These are phyloP conservation scores for Phengaris alcon DNA, from an alignment of 2,888 invertebrate species.

Conservation along the genomic window DNA sequence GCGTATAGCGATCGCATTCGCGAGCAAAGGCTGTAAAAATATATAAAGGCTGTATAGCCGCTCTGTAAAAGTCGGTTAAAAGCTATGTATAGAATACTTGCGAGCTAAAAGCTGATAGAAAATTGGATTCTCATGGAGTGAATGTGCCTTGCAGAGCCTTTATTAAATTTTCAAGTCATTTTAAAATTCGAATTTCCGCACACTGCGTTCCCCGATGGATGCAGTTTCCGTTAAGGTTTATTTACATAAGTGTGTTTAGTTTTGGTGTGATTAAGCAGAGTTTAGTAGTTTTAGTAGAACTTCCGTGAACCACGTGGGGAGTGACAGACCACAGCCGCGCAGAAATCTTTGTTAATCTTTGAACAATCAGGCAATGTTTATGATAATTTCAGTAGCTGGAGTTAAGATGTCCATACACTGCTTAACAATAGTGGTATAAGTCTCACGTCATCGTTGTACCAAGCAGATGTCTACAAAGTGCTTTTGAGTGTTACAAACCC, in stretches of 20 bases:
- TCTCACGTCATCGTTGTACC: too few species aligned
- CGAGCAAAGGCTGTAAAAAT: too few species aligned
- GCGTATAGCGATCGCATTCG: too few species aligned
- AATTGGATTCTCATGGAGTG: slow-evolving; percentile 45
- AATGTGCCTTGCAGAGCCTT: slow-evolving; percentile 41
- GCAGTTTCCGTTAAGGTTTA: slow-evolving; percentile 14
- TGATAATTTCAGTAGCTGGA: too few species aligned
- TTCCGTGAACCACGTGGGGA: too few species aligned
- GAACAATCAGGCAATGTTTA: too few species aligned
- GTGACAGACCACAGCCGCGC: too few species aligned
- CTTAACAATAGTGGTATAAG: too few species aligned
- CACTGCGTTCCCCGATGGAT: slow-evolving; percentile 15
- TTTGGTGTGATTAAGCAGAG: slow-evolving; percentile 6
- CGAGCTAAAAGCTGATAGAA: slow-evolving; percentile 45
- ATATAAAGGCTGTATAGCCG: slow-evolving; percentile 1
- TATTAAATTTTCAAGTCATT: slow-evolving; percentile 42
- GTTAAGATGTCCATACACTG: too few species aligned
- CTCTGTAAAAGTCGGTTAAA: not conserved
- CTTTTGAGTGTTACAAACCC: too few species aligned
- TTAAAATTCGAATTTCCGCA: slow-evolving; percentile 31
- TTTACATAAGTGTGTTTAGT: slow-evolving; percentile 22
- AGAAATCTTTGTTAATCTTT: too few species aligned
- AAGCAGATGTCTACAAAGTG: too few species aligned
- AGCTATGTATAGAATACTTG: slow-evolving; percentile 36
- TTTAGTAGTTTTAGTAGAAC: not conserved